Evolutionary conservation across 2,888 invertebrate genomes (phyloP).

Genomic region (Tetropium fuscum): DNA sequence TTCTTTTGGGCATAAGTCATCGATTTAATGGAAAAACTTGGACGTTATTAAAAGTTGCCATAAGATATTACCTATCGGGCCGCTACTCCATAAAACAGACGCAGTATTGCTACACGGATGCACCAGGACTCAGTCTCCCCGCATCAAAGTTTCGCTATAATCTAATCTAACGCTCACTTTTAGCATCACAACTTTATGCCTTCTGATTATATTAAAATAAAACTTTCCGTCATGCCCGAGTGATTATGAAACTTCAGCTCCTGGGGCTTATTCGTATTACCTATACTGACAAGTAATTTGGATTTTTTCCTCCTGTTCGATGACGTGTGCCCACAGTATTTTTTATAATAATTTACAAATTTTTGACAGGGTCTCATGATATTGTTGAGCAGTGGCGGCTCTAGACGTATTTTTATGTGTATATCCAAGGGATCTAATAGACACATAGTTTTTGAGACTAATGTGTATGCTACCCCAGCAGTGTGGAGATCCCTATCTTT

Average conservation of each 20-base stretch:
- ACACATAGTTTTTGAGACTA: not conserved
- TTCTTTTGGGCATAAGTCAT: constrained; percentile 52
- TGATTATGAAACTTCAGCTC: constrained; percentile 37
- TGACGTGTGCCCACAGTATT: too few relatives aligned
- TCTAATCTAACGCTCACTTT: constrained; percentile 51
- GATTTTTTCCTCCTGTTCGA: constrained; percentile 31
- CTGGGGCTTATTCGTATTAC: constrained; percentile 38
- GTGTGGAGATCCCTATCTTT: too few relatives aligned
- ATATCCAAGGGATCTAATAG: too few relatives aligned
- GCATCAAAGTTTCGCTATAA: constrained; percentile 49
- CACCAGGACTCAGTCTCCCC: constrained; percentile 34
- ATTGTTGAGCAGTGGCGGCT: not conserved
- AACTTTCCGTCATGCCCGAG: constrained; percentile 39
- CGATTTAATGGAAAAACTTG: constrained; percentile 63
- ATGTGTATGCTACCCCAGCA: too few relatives aligned
- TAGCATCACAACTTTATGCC: constrained; percentile 50
- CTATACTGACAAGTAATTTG: constrained; percentile 34
- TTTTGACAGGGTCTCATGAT: not conserved
- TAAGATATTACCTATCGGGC: constrained; percentile 57
- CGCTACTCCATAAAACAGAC: constrained; percentile 56
- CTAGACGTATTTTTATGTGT: too few relatives aligned
- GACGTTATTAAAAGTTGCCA: constrained; percentile 60
- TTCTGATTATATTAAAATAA: constrained; percentile 51
- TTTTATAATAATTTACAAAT: too few relatives aligned
- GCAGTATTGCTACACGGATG: constrained; percentile 51